phyloP scores from a whole-genome alignment of 1,140 invertebrate genomes.

The Coptotermes formosanus region DNA sequence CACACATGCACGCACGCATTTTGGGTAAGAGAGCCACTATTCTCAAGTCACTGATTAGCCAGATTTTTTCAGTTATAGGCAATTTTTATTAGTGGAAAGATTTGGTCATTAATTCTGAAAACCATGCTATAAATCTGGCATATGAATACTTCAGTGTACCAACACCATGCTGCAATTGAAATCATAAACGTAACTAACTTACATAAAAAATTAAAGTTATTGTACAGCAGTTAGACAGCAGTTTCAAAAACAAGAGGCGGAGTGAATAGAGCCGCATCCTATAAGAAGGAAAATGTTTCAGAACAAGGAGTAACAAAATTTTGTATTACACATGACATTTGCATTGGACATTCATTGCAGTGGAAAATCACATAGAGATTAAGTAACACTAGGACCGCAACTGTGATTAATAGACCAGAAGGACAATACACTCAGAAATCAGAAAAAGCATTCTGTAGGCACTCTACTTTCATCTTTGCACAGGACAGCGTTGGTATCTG shows the following conservation, averaged over 20 bases:
- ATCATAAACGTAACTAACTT: conserved; percentile 36
- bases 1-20: neutral
- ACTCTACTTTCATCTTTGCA: neutral
- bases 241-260: conserved; percentile 36
- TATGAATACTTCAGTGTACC: neutral
- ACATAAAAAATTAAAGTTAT: conserved; percentile 35
- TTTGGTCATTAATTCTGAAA: neutral
- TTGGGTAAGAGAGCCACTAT: neutral
- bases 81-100: neutral
- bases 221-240: conserved; percentile 33
- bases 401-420: neutral
- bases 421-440: neutral
- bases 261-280: conserved; percentile 32
- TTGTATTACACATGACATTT: neutral
- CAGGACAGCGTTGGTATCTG: neutral
- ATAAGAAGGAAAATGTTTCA: conserved; percentile 35
- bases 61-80: neutral
- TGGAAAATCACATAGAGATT: neutral
- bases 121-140: neutral
- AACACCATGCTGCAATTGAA: conserved; percentile 27
- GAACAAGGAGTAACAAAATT: conserved; percentile 6
- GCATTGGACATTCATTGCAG: neutral
- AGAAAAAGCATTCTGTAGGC: neutral
- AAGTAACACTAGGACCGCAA: neutral
- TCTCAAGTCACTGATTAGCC: neutral